Base-by-base conservation (phyloP, 2,797 vertebrate species). In the Epinephelus malabaricus region DNA sequence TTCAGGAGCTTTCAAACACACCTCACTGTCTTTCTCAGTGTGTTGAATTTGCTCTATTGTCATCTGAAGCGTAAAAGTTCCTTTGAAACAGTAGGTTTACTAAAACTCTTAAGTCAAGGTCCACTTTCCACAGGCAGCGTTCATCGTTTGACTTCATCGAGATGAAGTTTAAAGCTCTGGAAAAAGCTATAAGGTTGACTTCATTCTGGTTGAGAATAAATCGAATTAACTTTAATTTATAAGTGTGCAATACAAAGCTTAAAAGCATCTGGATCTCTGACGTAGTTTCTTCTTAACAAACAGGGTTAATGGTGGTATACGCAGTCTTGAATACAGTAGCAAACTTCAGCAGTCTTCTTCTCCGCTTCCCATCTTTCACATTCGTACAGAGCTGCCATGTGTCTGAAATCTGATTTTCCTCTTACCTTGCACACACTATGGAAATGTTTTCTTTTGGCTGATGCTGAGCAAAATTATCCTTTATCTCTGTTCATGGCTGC, bases 371-470 rank as follows among this genome's bases (percentile, higher is more conserved):
- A 27, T 59, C 18, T 54, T 17, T 69, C 51, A 51, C n/a, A 45
- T 65, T 63, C 34, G 11, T 38, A 50, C 19, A 63, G 17, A 65
- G 19, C 30, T 21, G 40, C 59, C 19, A 45, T 34, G 61, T 62
- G 30, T 64, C 25, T 63, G 34, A 46, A 69, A 74, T 53, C 7
- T 15, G 17, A 67, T 75, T 61, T 11, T 49, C 23, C 0, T 38
- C 46, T 21, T 27, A 13, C 55, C 34, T 58, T 51, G 49, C 43
- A 6, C 25, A 30, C 27, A 30, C 11, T 45, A 34, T 55, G 21
- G 17, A 62, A 79, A 71, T 56, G 2, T 62, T 71, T 38, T 14
- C 8, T 66, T 74, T 55, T 14, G 46, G 51, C 54, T 70, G 40
- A 61, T 58, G 59, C 38, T 23, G 21, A 59, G 68, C 17, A 83